phyloP scores from a whole-genome alignment of 2,888 invertebrate genomes.

The Chrysotoxum bicinctum region DNA sequence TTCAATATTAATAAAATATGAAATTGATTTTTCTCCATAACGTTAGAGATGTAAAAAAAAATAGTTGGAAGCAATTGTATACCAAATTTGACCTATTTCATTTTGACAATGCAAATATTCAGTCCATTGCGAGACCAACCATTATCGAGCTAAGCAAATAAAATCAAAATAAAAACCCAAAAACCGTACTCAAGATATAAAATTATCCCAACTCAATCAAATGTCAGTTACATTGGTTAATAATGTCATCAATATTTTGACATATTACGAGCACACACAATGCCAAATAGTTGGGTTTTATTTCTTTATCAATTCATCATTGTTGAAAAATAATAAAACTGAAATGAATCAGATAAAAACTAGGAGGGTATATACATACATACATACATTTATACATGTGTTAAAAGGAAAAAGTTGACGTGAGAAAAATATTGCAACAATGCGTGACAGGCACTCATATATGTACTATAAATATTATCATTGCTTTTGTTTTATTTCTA shows the following conservation, averaged over 20 bases:
- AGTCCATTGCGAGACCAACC: no score
- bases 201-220: background rate
- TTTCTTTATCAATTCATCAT: background rate
- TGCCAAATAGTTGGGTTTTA: background rate
- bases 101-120: no score
- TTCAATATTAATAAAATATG: no score
- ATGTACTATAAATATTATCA: background rate
- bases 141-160: no score
- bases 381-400: background rate
- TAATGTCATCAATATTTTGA: background rate
- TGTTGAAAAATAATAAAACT: background rate
- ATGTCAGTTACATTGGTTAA: background rate
- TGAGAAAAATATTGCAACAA: background rate
- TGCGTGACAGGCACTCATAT: conserved; percentile 15
- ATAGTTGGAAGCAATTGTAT: no score
- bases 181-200: background rate
- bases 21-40: no score
- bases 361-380: background rate
- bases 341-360: background rate
- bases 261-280: background rate
- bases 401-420: background rate
- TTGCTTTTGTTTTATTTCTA: background rate
- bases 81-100: no score
- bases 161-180: no score
- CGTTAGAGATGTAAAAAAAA: no score